These are phyloP conservation scores for Campaea margaritaria DNA, from an alignment of 2,888 invertebrate species.

Conservation along the genomic window DNA sequence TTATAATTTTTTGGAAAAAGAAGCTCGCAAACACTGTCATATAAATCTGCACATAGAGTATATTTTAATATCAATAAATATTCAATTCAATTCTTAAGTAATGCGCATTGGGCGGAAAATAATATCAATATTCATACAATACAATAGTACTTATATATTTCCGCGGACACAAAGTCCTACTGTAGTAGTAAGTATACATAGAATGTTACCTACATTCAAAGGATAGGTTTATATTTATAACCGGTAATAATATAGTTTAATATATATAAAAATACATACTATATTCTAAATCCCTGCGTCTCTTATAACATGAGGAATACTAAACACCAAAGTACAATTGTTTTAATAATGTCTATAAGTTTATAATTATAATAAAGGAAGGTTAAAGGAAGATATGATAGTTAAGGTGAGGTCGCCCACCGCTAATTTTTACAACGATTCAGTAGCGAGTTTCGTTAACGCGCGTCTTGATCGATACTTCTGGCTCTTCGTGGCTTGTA, in stretches of 20 bases:
- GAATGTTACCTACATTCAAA: no score
- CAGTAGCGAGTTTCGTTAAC: no score
- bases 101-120: not conserved
- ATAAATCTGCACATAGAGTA: not conserved
- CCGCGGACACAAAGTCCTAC: not conserved
- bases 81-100: not conserved
- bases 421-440: no score
- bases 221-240: not conserved
- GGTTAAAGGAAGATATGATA: not conserved
- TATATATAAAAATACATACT: conserved; percentile 1
- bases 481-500: no score
- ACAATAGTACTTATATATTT: not conserved
- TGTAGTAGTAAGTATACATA: no score
- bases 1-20: not conserved
- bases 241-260: no score
- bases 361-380: not conserved
- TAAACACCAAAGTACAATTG: not conserved
- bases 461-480: no score
- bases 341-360: not conserved
- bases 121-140: not conserved
- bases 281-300: conserved; percentile 25
- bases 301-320: conserved; percentile 11
- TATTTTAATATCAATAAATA: not conserved
- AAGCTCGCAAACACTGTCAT: not conserved
- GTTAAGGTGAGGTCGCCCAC: no score